Percentiles rank a stretch among this genome's conserved stretches.
Evolutionary conservation across 2,113 vertebrate genomes (phyloP).

Genomic region (Trichechus manatus): DNA sequence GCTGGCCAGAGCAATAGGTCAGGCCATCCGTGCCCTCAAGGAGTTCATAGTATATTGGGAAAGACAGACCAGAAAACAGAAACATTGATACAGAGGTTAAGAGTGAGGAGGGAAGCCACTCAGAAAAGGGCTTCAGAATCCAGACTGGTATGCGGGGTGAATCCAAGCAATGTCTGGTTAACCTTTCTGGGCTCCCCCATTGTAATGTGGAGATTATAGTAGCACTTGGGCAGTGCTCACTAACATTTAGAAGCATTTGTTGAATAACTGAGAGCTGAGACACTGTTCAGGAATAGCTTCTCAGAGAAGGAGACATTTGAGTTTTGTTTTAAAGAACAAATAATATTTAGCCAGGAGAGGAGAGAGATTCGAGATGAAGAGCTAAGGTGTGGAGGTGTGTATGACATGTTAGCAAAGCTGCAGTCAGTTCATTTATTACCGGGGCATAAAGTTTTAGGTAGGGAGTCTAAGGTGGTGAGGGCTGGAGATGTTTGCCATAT

Average conservation of each 20-base stretch:
- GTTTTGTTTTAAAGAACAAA: background rate
- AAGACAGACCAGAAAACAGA: background rate
- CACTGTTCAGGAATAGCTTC: background rate
- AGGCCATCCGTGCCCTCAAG: background rate
- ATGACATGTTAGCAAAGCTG: background rate
- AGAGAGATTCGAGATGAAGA: background rate
- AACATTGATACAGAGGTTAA: background rate
- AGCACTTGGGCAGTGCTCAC: background rate
- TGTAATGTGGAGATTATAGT: background rate
- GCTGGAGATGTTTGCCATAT: background rate
- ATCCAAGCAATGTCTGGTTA: background rate
- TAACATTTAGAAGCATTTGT: background rate
- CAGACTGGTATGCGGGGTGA: background rate
- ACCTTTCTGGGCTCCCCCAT: background rate
- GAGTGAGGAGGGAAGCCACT: background rate
- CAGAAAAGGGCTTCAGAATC: background rate
- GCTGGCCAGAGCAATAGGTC: background rate
- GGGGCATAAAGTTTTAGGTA: background rate
- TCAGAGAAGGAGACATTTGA: background rate
- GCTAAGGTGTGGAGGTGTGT: fast-evolving
- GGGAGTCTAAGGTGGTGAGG: background rate
- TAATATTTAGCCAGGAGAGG: background rate
- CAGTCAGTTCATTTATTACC: background rate
- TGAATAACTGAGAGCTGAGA: background rate
- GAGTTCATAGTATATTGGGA: background rate